Evolutionary conservation across 2,113 vertebrate genomes (phyloP), one percentile per base, ranked within the genome.

Genomic region (Hystrix cristata): DNA sequence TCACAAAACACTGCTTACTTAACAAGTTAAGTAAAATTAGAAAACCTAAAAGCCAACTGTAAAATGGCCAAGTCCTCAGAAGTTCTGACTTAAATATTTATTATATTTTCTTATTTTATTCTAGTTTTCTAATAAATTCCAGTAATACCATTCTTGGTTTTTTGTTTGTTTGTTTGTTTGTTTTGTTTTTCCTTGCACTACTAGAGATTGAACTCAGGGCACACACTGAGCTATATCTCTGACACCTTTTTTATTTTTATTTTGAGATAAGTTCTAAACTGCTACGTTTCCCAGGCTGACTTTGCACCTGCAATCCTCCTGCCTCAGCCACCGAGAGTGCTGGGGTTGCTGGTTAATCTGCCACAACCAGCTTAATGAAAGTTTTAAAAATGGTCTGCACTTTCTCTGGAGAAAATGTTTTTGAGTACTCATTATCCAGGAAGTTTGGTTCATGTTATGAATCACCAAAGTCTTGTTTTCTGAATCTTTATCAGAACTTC

Each of bases 31-130:
- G 15, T 59, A 91, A 59, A 91, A 64, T 81, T 90, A 62, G 69
- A 87, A 95, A 96, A 86, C 11, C 43, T 92, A 55, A 94, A 78
- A 92, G 34, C 2, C n/a, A 85, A 82, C 53, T 60, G 51, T 7
- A 91, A 34, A 90, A 83, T 51, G 71, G 8, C 51, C 34, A 80
- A 74, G 34, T 71, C 84, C 21, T 21, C 64, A 43, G 21, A 95
- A 92, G 57, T 59, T 12, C 14, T 90, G 29, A 65, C 1, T 55
- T 78, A 91, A 57, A 59, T 65, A 90, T 60, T 69, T 60, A 92
- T 23, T 64, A 4, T 48, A 69, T 90, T 95, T 95, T 85, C 21
- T 64, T 81, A 72, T 59, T 88, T 96, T 90, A 85, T 95, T 91
- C 76, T 95, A 4, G 7, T 64, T 96, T 80, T 31, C 31, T 86